Conservation (phyloP, 1,140 invertebrate species). For the Leptinotarsa texana region DNA sequence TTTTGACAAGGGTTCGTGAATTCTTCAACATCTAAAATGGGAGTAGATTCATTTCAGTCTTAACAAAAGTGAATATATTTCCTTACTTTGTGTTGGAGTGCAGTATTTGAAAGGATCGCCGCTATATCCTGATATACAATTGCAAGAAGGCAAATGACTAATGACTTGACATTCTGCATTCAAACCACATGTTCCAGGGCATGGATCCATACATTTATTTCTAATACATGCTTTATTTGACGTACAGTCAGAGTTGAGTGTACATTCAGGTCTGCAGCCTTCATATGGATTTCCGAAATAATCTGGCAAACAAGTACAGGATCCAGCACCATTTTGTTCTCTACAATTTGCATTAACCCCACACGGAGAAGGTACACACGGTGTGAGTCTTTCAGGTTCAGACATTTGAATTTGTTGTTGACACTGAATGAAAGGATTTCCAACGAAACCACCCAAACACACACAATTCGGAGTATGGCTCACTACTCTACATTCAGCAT, state of each 20-base stretch:
- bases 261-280: slow-evolving; percentile 71
- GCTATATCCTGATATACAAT: slow-evolving; percentile 69
- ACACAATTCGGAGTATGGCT: slow-evolving; percentile 70
- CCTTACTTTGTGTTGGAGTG: slow-evolving; percentile 59
- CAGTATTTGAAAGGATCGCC: slow-evolving; percentile 72
- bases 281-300: slow-evolving; percentile 79
- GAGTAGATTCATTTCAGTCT: background rate
- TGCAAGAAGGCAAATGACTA: slow-evolving; percentile 73
- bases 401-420: slow-evolving; percentile 40
- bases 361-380: slow-evolving; percentile 74
- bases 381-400: slow-evolving; percentile 54
- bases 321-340: slow-evolving; percentile 67
- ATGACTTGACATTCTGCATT: slow-evolving; percentile 76
- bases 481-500: slow-evolving; percentile 70
- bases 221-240: slow-evolving; percentile 70
- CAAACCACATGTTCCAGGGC: slow-evolving; percentile 71
- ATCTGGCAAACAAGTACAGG: slow-evolving; percentile 71
- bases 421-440: slow-evolving; percentile 65
- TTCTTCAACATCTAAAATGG: slow-evolving; percentile 42
- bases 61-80: slow-evolving; percentile 5
- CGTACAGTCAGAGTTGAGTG: slow-evolving; percentile 69
- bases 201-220: slow-evolving; percentile 74
- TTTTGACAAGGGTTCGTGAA: slow-evolving; percentile 64
- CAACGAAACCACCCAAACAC: slow-evolving; percentile 62
- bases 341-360: slow-evolving; percentile 74